These are phyloP conservation scores for Eremophila alpestris DNA, from an alignment of 2,797 vertebrate species.

Conservation along the genomic window DNA sequence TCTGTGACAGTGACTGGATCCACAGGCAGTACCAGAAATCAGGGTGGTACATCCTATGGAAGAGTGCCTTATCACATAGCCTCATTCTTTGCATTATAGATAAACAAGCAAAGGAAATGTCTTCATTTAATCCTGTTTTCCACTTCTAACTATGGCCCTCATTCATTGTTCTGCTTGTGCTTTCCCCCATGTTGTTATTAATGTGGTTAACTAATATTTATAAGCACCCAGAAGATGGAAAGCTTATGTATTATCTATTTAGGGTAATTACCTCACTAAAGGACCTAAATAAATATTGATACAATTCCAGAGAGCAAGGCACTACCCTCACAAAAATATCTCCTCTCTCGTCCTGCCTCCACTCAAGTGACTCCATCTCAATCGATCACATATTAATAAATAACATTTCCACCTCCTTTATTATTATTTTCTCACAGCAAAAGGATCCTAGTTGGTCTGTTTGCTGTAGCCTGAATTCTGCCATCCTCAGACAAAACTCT, in stretches of 20 bases:
- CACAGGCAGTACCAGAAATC: not conserved
- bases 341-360: not conserved
- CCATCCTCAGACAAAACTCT: conserved; percentile 31
- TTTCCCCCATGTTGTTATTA: not conserved
- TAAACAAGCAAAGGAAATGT: not conserved
- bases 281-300: not conserved
- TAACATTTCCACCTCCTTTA: not conserved
- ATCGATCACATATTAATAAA: not conserved
- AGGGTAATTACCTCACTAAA: not conserved
- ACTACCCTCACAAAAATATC: not conserved
- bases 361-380: not conserved
- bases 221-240: not conserved
- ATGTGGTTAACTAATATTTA: not conserved
- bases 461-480: conserved; percentile 19
- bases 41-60: not conserved
- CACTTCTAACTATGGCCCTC: not conserved
- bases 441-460: not conserved
- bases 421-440: not conserved
- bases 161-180: not conserved
- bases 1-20: not conserved
- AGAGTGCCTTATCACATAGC: not conserved
- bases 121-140: not conserved
- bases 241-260: not conserved
- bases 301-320: not conserved
- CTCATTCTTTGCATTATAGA: not conserved